Evolutionary conservation across 2,888 invertebrate species (phyloP).

Genomic region (Sphinx pinastri): DNA sequence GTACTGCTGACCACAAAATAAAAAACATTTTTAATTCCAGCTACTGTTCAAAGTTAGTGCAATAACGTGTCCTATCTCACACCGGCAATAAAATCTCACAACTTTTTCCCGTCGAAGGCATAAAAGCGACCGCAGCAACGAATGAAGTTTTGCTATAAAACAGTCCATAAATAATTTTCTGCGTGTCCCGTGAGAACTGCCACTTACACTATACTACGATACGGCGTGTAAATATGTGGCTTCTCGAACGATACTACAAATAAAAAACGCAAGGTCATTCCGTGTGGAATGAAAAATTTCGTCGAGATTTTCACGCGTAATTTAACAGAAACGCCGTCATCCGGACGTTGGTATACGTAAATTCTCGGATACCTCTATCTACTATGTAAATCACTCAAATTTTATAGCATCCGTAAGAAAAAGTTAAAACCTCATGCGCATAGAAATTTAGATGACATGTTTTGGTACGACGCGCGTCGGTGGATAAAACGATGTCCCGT

Average conservation of each 20-base stretch:
- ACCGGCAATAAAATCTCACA: constrained; percentile 80
- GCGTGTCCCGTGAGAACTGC: constrained; percentile 71
- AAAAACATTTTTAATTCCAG: constrained; percentile 71
- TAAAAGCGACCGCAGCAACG: constrained; percentile 81
- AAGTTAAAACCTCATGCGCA: constrained; percentile 47
- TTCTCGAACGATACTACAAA: constrained; percentile 31
- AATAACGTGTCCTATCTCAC: constrained; percentile 82
- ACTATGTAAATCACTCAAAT: constrained; percentile 59
- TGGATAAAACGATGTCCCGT: constrained; percentile 41
- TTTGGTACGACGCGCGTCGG: constrained; percentile 28
- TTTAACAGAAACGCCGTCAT: constrained; percentile 61
- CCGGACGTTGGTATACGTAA: constrained; percentile 53
- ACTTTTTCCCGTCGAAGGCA: constrained; percentile 80
- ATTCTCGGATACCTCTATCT: constrained; percentile 50
- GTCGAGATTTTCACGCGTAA: constrained; percentile 57
- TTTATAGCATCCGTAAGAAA: constrained; percentile 48
- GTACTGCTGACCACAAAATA: constrained; percentile 68
- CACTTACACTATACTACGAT: constrained; percentile 54
- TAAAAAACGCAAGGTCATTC: constrained; percentile 38
- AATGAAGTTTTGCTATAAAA: constrained; percentile 83
- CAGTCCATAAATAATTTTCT: constrained; percentile 80
- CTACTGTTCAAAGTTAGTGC: constrained; percentile 75
- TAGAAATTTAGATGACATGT: constrained; percentile 42
- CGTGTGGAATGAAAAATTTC: constrained; percentile 39
- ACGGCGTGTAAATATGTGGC: constrained; percentile 57